Base-by-base conservation (phyloP, 2,113 vertebrate genomes). In the Lethenteron camtschaticum region DNA sequence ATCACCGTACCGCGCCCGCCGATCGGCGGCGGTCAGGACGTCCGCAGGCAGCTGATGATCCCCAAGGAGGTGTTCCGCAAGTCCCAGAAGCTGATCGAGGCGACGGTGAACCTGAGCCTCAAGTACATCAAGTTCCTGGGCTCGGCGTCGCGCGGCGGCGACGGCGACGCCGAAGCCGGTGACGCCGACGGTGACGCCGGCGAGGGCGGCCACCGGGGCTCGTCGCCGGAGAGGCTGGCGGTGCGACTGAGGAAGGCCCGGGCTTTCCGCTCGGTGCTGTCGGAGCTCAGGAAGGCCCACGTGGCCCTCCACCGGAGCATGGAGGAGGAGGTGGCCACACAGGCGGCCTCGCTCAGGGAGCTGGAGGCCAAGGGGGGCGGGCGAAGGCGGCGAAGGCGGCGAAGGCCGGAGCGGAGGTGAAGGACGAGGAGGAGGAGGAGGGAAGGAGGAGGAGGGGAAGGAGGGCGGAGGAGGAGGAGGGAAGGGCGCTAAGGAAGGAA, bases 51-150 rank as follows among this genome's bases (percentile, higher is more conserved):
- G 41, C 78, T 95, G 55, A 81, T 83, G 77, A 82, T 99, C 79
- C 90, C 94, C 74, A 96, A 95, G 81, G 90, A 92, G 75, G 79
- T 92, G 66, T 73, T 89, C 73, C 96, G 95, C 81, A 99, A 95
- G 81, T 76, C 88, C 75, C 96, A 90, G 82, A 96, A 91, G 68
- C 82, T 99, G 60, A 81, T 96, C 73, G 92, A 99, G 78, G 96
- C 94, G 2, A 96, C 92, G 69, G 79, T 86, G 9, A 89, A 87
- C 72, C 81, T 99, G 76, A 96, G 95, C 73, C 81, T 84, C 69
- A 94, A 89, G 14, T 99, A 91, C 75, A 80, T 94, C 75, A 87
- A 88, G 70, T 99, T 99, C 78, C 81, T 96, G 1, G 73, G 79
- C 13, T 70, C 79, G 8, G 81, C 82, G 76, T 85, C 87, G 71